Evolutionary conservation across 2,888 invertebrate species (phyloP).

Genomic region (Thumatha senex): DNA sequence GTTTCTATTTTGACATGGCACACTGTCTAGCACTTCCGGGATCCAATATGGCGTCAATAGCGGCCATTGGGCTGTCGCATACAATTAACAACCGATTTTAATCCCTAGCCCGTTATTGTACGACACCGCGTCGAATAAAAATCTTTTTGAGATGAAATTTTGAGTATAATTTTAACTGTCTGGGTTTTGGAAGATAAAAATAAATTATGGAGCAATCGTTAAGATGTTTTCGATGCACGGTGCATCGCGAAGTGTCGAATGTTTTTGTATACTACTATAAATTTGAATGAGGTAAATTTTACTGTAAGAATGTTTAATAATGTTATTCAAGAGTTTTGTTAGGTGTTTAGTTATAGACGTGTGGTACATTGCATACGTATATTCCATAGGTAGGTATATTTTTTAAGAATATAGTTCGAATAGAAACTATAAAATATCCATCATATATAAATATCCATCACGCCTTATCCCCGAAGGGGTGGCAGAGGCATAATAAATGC

Average conservation of each 20-base stretch:
- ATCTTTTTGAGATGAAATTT: conserved; percentile 32
- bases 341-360: background rate
- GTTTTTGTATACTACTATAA: background rate
- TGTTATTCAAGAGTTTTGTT: background rate
- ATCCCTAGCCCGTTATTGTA: conserved; percentile 41
- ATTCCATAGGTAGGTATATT: too few species aligned
- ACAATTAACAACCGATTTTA: conserved; percentile 43
- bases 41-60: conserved; percentile 59
- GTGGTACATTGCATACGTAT: background rate
- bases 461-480: too few species aligned
- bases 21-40: conserved; percentile 66
- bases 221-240: conserved; percentile 6
- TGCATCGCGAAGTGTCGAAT: background rate
- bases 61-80: conserved; percentile 44
- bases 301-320: background rate
- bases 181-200: conserved; percentile 28
- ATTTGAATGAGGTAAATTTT: conserved; percentile 1
- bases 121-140: conserved; percentile 36
- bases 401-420: too few species aligned
- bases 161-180: conserved; percentile 39
- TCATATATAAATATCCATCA: too few species aligned
- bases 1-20: conserved; percentile 65
- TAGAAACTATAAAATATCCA: too few species aligned
- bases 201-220: conserved; percentile 23
- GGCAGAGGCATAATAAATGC: too few species aligned